Conservation (phyloP, 2,797 vertebrate genomes). For the Cynopterus sphinx region DNA sequence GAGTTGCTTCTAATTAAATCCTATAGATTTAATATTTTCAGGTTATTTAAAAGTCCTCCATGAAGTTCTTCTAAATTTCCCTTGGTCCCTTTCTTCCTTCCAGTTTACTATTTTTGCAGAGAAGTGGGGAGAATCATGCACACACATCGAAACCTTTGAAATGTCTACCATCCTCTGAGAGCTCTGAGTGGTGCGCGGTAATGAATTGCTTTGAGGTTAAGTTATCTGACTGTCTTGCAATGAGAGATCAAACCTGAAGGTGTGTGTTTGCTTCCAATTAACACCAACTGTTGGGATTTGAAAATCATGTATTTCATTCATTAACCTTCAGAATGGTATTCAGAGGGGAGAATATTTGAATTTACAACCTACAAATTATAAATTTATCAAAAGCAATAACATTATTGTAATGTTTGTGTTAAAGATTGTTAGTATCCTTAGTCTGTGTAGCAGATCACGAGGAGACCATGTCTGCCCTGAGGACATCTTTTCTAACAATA, state of each 20-base stretch:
- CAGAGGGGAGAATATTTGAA: constrained; percentile 68
- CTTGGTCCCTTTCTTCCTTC: neutral
- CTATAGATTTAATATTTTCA: constrained; percentile 35
- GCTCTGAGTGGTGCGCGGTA: neutral
- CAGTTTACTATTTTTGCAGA: constrained; percentile 13
- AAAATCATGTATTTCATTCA: constrained; percentile 74
- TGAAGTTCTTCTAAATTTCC: constrained; percentile 37
- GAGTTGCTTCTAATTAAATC: constrained; percentile 39
- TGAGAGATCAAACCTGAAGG: constrained; percentile 74
- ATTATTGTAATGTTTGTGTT: neutral
- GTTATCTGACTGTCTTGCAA: constrained; percentile 72
- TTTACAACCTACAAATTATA: constrained; percentile 69
- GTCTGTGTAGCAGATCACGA: neutral
- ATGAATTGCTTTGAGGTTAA: constrained; percentile 74
- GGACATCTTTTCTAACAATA: constrained; percentile 55
- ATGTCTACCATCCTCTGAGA: neutral
- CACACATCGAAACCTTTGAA: constrained; percentile 48
- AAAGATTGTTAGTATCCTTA: neutral
- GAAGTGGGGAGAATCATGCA: neutral
- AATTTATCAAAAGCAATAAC: constrained; percentile 70
- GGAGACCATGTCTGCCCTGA: constrained; percentile 18
- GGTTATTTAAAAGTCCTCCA: constrained; percentile 15
- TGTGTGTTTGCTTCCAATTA: constrained; percentile 78
- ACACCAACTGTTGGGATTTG: constrained; percentile 74
- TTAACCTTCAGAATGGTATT: constrained; percentile 77